Evolutionary conservation across 2,888 invertebrate species (phyloP).

Genomic region (Opisthograptis luteolata): DNA sequence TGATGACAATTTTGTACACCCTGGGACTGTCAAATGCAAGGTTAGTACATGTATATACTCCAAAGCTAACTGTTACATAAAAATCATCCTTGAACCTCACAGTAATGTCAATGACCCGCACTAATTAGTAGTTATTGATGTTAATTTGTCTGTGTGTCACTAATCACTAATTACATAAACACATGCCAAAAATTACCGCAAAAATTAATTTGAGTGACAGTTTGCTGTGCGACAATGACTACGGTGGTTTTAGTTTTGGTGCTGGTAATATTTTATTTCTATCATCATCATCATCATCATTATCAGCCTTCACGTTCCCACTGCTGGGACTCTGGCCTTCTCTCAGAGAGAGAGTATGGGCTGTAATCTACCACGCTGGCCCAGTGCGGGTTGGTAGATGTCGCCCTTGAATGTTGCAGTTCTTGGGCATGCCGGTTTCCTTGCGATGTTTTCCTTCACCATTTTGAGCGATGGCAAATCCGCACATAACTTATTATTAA

Average conservation of each 20-base stretch:
- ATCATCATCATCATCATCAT: conserved; percentile 10
- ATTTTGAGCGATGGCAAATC: too few relatives aligned
- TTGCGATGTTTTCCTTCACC: too few relatives aligned
- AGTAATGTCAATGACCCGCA: conserved; percentile 3
- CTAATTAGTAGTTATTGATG: conserved; percentile 7
- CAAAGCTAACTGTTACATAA: not conserved
- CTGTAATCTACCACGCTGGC: too few relatives aligned
- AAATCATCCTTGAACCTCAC: not conserved
- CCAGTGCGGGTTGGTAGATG: too few relatives aligned
- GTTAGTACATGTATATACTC: conserved; percentile 45
- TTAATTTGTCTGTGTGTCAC: conserved; percentile 3
- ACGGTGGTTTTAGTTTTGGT: conserved; percentile 15
- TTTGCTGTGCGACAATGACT: conserved; percentile 5
- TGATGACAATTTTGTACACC: conserved; percentile 75
- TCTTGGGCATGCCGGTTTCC: too few relatives aligned
- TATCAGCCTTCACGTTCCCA: too few relatives aligned
- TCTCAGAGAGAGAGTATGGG: too few relatives aligned
- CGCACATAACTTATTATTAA: too few relatives aligned
- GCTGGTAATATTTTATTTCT: conserved; percentile 13
- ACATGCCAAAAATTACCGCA: not conserved
- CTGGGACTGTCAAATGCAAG: conserved; percentile 72
- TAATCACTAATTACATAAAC: conserved; percentile 5
- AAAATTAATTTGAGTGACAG: not conserved
- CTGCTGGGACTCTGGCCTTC: too few relatives aligned
- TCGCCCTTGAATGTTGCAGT: too few relatives aligned